Evolutionary conservation across 2,113 vertebrate genomes (phyloP).

Genomic region (Elanoides forficatus): DNA sequence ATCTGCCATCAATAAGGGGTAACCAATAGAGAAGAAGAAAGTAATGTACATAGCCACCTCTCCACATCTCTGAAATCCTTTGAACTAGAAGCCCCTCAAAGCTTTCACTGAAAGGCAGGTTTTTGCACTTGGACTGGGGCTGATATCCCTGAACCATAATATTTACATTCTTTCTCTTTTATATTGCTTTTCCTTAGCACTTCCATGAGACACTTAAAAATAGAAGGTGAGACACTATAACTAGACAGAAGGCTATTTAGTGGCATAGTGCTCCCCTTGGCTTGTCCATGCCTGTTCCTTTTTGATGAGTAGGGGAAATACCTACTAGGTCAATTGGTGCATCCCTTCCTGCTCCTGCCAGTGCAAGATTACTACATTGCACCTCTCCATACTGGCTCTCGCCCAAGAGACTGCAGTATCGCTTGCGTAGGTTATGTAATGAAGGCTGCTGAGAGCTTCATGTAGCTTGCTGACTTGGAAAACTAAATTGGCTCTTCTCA

Average conservation of each 20-base stretch:
- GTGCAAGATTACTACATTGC: not conserved
- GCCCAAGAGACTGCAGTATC: not conserved
- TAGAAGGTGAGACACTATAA: not conserved
- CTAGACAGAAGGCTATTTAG: not conserved
- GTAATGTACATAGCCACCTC: not conserved
- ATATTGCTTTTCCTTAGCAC: conserved; percentile 11
- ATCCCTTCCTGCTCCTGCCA: not conserved
- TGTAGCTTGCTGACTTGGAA: not conserved
- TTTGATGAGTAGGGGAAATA: conserved; percentile 8
- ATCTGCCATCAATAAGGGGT: not conserved
- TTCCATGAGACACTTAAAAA: conserved; percentile 29
- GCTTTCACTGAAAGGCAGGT: not conserved
- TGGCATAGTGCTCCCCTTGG: not conserved
- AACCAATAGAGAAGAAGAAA: not conserved
- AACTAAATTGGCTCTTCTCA: not conserved
- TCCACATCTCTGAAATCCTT: conserved; percentile 7
- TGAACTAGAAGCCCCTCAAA: conserved; percentile 25
- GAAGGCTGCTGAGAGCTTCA: not conserved
- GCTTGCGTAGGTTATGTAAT: not conserved
- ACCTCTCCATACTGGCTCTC: not conserved
- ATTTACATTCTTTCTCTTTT: conserved; percentile 52
- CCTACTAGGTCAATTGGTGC: not conserved
- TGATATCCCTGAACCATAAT: conserved; percentile 39
- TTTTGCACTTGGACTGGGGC: not conserved
- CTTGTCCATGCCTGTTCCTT: not conserved